Evolutionary conservation across 2,113 vertebrate species (phyloP), one percentile per base, ranked within the genome.

Genomic region (Lophura nycthemera): DNA sequence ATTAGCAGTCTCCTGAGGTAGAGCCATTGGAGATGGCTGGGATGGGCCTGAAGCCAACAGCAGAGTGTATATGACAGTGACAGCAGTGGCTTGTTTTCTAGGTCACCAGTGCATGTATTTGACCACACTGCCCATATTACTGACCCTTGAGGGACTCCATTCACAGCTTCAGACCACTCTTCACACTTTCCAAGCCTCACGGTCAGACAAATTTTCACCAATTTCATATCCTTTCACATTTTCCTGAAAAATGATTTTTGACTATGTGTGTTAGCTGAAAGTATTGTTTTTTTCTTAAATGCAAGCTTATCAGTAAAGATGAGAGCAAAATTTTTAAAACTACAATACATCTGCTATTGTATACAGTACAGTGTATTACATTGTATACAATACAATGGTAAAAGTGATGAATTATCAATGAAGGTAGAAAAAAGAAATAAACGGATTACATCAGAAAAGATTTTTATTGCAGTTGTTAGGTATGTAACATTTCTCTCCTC

Each of bases 41-140:
- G 52, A 8, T 16, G 1, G 1, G 8, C 50, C 29, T n/a, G 38
- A n/a, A 54, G 21, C 3, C 8, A 10, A 17, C 1, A 21, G 13
- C 7, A 34, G 2, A 0, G 29, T 20, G 47, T 34, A 29, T 14
- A 7, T 11, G 22, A 36, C 18, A 25, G 27, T 13, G 18, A 18
- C 43, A 50, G 21, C 22, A 7, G 25, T 29, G 43, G 18, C 16
- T 34, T 5, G 5, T 34, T 61, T 75, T 54, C 47, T 25, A 42
- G 24, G 34, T 56, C 40, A 48, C n/a, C 40, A 30, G 47, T 50
- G 43, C 12, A n/a, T 48, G 48, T 1, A 0, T 29, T 75, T 86
- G 75, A 50, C 36, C 3, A 20, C 17, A 40, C 8, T 16, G 29
- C 6, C 17, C 40, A 4, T 27, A 29, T 25, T 13, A 36, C 29